A percentile compares a stretch with the other conserved stretches of the same genome.
Conservation (phyloP, 2,888 invertebrate genomes). For the Ornithoptera alexandrae region DNA sequence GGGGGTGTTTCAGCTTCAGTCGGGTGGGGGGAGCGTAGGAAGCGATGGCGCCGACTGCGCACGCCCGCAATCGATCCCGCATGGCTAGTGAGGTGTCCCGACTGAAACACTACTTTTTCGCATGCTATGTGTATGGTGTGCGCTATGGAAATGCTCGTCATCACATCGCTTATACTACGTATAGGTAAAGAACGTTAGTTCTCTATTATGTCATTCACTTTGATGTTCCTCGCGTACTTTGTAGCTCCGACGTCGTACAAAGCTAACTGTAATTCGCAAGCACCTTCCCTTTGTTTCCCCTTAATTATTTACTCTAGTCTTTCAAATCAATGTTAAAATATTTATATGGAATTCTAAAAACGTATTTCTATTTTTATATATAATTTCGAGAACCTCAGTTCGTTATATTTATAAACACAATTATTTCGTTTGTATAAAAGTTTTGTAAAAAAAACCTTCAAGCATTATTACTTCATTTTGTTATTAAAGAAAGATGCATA, state of each 20-base stretch:
- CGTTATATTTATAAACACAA: too few species aligned
- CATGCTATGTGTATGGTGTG: conserved; percentile 44
- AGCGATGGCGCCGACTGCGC: conserved; percentile 55
- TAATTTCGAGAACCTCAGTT: too few species aligned
- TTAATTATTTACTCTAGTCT: too few species aligned
- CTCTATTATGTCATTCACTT: conserved; percentile 76
- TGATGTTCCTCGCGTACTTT: conserved; percentile 56
- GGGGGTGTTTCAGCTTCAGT: conserved; percentile 50
- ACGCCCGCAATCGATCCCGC: conserved; percentile 75
- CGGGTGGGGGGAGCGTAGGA: conserved; percentile 48
- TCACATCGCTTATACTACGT: conserved; percentile 38
- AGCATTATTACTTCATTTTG: too few species aligned
- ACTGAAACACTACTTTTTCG: conserved; percentile 58
- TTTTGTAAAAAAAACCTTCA: too few species aligned
- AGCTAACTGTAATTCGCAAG: conserved; percentile 37
- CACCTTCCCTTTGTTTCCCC: conserved; percentile 37
- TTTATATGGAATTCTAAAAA: not conserved
- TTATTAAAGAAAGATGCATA: too few species aligned
- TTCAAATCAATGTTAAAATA: not conserved
- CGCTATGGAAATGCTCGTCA: conserved; percentile 35
- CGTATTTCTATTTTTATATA: too few species aligned
- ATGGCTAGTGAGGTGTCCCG: conserved; percentile 62
- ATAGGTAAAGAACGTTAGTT: conserved; percentile 42
- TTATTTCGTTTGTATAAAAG: too few species aligned
- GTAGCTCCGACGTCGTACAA: conserved; percentile 38